A percentile compares a stretch with the other conserved stretches of the same genome.
Evolutionary conservation across 2,113 vertebrate species (phyloP).

Genomic region (Porphyrio hochstetteri): DNA sequence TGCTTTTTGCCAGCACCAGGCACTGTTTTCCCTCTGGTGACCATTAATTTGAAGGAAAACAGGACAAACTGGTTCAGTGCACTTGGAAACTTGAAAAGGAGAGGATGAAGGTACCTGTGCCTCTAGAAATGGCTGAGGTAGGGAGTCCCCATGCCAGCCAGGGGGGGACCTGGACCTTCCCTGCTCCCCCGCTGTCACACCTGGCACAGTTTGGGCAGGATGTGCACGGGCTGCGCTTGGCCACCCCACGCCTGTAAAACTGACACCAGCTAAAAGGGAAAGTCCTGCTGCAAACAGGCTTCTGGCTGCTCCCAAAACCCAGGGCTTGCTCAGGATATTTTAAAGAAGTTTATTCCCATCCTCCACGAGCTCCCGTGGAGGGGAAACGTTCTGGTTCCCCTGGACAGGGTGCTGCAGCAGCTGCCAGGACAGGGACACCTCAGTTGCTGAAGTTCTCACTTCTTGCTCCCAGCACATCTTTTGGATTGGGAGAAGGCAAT

Average conservation of each 20-base stretch:
- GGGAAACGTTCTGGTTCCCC: background rate
- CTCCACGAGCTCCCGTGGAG: background rate
- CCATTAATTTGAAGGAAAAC: slow-evolving; percentile 24
- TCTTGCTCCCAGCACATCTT: background rate
- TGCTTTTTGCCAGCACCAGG: background rate
- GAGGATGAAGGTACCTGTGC: background rate
- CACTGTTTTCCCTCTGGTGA: background rate
- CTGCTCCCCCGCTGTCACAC: accelerated
- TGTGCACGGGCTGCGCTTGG: background rate
- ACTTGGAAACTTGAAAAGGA: slow-evolving; percentile 43
- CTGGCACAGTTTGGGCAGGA: accelerated
- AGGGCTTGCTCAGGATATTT: background rate
- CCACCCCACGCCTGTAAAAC: accelerated
- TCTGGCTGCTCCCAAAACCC: background rate
- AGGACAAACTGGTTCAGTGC: slow-evolving; percentile 63
- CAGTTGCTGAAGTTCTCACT: accelerated
- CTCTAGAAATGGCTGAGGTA: background rate
- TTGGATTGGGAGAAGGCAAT: accelerated
- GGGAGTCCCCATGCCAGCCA: background rate
- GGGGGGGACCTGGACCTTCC: background rate
- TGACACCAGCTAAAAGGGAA: background rate
- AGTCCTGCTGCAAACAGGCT: background rate
- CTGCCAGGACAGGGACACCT: accelerated
- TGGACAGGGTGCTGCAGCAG: too few relatives aligned
- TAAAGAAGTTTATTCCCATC: too few relatives aligned